These are phyloP conservation scores for Amphipoea lucens DNA, from an alignment of 2,888 invertebrate genomes.

Conservation along the genomic window DNA sequence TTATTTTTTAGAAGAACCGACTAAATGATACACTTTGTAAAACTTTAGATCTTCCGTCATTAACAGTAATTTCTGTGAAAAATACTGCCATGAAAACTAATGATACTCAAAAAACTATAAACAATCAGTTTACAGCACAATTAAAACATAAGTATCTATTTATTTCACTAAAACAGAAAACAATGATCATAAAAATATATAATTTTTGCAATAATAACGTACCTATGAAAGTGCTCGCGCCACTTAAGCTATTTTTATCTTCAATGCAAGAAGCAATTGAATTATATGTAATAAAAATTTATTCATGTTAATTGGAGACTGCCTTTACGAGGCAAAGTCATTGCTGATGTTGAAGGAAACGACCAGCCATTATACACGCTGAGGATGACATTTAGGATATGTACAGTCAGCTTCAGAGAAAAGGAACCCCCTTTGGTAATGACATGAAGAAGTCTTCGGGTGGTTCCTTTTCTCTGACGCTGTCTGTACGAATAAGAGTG, in stretches of 20 bases:
- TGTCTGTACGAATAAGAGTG: not conserved
- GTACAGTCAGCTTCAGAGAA: too few species aligned
- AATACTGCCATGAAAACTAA: not conserved
- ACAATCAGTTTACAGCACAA: constrained; percentile 22
- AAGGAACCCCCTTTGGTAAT: too few species aligned
- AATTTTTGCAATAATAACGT: constrained; percentile 38
- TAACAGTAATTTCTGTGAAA: not conserved
- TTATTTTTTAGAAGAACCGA: not conserved
- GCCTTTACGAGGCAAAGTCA: constrained; percentile 65
- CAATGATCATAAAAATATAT: constrained; percentile 32
- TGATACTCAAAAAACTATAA: constrained; percentile 19
- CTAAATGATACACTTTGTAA: not conserved
- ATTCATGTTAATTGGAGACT: constrained; percentile 72
- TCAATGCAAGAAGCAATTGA: constrained; percentile 58
- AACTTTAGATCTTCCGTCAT: not conserved
- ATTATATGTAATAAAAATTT: constrained; percentile 72
- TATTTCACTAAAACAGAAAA: constrained; percentile 26
- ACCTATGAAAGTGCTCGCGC: constrained; percentile 24
- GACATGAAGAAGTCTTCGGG: too few species aligned
- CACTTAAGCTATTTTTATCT: constrained; percentile 51
- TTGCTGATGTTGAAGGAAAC: constrained; percentile 50
- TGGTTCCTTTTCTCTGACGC: too few species aligned
- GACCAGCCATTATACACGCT: constrained; percentile 25
- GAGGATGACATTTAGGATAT: constrained; percentile 40
- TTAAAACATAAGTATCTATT: constrained; percentile 32